Percentiles rank a stretch among this genome's conserved stretches.
These are phyloP conservation scores for Drosophila micromelanica DNA, from an alignment of 1,140 invertebrate genomes.

Conservation along the genomic window DNA sequence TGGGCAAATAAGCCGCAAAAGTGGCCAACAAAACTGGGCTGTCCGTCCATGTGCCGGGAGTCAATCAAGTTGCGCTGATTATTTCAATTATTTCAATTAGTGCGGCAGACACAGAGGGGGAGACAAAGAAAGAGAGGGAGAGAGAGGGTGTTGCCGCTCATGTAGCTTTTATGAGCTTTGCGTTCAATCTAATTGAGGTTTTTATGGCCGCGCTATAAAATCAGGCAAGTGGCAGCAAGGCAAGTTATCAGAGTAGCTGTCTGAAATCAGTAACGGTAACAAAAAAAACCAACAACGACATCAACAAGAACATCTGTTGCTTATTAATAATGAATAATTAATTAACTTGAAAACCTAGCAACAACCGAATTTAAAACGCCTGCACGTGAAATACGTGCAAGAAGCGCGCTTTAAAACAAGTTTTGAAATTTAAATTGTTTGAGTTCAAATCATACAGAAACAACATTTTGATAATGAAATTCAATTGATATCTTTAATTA, in stretches of 20 bases:
- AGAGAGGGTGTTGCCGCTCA: constrained; percentile 30
- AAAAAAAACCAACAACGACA: background rate
- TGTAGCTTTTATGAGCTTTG: constrained; percentile 60
- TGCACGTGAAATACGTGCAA: background rate
- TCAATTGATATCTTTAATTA: too few species aligned
- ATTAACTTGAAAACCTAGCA: constrained; percentile 36
- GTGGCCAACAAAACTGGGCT: background rate
- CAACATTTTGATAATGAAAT: too few species aligned
- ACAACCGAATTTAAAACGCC: constrained; percentile 24
- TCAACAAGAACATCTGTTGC: constrained; percentile 45
- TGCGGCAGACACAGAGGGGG: background rate
- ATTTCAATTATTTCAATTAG: constrained; percentile 66
- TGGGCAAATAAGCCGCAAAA: constrained; percentile 9
- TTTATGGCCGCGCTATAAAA: constrained; percentile 62
- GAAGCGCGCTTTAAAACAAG: background rate
- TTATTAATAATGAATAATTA: constrained; percentile 73
- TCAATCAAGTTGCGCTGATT: constrained; percentile 34
- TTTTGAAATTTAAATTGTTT: background rate
- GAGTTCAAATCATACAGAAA: background rate
- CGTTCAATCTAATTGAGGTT: constrained; percentile 70
- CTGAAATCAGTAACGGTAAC: constrained; percentile 13
- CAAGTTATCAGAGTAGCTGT: constrained; percentile 10
- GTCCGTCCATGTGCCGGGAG: background rate
- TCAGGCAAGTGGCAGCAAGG: constrained; percentile 30
- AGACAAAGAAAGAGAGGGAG: background rate